phyloP scores from a whole-genome alignment of 1,140 invertebrate genomes.

The Conus betulinus region DNA sequence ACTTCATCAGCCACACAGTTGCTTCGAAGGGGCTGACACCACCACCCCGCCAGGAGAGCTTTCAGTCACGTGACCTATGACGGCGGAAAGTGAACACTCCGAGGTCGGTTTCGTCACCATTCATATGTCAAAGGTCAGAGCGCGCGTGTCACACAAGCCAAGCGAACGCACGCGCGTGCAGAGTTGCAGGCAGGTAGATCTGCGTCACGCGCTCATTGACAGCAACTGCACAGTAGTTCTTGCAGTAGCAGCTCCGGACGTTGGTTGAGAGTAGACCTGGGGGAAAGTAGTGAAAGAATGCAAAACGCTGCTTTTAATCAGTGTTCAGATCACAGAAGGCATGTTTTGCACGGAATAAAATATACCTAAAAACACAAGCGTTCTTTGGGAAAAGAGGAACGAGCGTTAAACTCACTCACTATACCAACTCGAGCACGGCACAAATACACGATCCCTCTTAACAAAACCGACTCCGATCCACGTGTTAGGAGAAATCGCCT shows the following conservation, averaged over 20 bases:
- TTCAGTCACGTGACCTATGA: constrained; percentile 46
- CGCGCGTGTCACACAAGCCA: constrained; percentile 3
- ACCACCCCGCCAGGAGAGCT: constrained; percentile 48
- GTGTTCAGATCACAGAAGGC: neutral
- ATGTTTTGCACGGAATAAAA: neutral
- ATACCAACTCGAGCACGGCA: too few relatives aligned
- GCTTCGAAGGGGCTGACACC: constrained; percentile 45
- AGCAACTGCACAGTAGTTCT: neutral
- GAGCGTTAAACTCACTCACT: too few relatives aligned
- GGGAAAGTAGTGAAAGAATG: neutral
- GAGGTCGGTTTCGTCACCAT: constrained; percentile 40
- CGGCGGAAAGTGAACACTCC: constrained; percentile 51
- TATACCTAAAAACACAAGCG: neutral
- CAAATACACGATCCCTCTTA: too few relatives aligned
- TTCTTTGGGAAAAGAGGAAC: too few relatives aligned
- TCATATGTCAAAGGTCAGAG: constrained; percentile 52
- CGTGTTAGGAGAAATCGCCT: too few relatives aligned
- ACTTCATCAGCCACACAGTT: constrained; percentile 33
- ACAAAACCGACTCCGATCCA: too few relatives aligned
- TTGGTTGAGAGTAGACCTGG: neutral
- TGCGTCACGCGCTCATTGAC: neutral
- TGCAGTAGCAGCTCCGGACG: neutral
- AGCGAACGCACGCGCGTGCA: neutral
- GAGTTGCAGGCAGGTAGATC: constrained; percentile 3
- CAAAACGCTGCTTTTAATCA: neutral